Evolutionary conservation across 2,113 vertebrate species (phyloP), one percentile per base, ranked within the genome.

Genomic region (Megaceryle torquata): DNA sequence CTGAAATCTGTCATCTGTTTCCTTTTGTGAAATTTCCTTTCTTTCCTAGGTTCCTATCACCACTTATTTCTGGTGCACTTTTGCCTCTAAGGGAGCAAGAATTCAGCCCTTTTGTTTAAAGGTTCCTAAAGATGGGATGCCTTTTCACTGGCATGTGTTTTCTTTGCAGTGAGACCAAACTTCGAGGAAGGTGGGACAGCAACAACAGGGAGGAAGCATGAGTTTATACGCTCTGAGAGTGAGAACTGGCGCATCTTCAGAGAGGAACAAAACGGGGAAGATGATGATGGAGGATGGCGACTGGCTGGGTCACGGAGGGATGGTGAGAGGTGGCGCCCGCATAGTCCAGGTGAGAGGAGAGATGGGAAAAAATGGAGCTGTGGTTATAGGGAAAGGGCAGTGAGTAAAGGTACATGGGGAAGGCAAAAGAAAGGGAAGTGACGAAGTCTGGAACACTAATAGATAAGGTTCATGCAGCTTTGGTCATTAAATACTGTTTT

Each of bases 181-280:
- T 99, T 99, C 82, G 99, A 99, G 94, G 99, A 99, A 81, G 97
- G 94, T 17, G 98, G 97, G 86, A 97, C 98, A 95, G 72, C 96
- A 43, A 93, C 97, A 22, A 57, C 98, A 2, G 98, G 96, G 22
- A 98, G 99, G 97, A 99, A 99, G 96, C 98, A 99, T 22, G 99
- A 99, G 84, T 99, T 99, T 97, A 99, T 98, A n/a, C 99, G 99
- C 43, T 98, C 99, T 67, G 99, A 99, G 98, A 99, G 99, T 92
- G 99, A 99, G 96, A 99, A 99, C 96, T 99, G 99, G 99, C 99
- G 99, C 54, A 98, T 98, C 89, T 98, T 98, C 95, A 98, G 99
- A 69, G 99, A 99, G 85, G 99, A 99, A 74, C 99, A 99, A 91
- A 99, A 99, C 31, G 99, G 99, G 95, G 99, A 99, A 97, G 99